These are phyloP conservation scores for Limenitis camilla DNA, from an alignment of 2,888 invertebrate genomes.

Conservation along the genomic window DNA sequence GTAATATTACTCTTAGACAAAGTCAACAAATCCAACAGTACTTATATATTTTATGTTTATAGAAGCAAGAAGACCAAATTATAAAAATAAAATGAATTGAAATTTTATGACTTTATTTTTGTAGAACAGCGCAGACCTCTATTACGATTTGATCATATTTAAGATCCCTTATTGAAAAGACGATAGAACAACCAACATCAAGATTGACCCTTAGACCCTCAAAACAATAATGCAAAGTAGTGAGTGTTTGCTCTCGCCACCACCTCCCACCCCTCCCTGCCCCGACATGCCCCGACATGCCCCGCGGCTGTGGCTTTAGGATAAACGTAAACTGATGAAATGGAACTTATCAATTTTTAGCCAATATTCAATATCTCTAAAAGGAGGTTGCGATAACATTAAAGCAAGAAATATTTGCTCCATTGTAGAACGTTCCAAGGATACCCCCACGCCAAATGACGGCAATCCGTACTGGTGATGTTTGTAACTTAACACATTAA, in stretches of 20 bases:
- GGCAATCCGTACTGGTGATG: background rate
- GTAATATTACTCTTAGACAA: too few relatives aligned
- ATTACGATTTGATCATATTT: background rate
- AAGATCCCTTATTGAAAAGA: background rate
- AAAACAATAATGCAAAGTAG: background rate
- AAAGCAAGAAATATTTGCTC: background rate
- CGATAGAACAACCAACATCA: background rate
- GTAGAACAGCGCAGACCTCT: background rate
- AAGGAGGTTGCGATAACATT: background rate
- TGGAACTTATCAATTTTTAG: slow-evolving; percentile 1
- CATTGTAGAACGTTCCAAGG: background rate
- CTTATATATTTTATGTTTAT: too few relatives aligned
- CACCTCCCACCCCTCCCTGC: too few relatives aligned
- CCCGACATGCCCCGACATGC: background rate
- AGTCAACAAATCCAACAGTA: too few relatives aligned
- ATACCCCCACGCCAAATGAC: background rate
- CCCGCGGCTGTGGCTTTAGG: slow-evolving; percentile 7
- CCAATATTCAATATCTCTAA: background rate
- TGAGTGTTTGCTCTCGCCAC: background rate
- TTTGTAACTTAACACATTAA: background rate
- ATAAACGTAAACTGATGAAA: background rate
- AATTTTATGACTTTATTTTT: too few relatives aligned
- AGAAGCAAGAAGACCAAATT: too few relatives aligned
- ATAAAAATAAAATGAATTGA: background rate
- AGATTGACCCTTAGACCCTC: background rate